phyloP scores from a whole-genome alignment of 2,113 vertebrate species.

The Lota lota region DNA sequence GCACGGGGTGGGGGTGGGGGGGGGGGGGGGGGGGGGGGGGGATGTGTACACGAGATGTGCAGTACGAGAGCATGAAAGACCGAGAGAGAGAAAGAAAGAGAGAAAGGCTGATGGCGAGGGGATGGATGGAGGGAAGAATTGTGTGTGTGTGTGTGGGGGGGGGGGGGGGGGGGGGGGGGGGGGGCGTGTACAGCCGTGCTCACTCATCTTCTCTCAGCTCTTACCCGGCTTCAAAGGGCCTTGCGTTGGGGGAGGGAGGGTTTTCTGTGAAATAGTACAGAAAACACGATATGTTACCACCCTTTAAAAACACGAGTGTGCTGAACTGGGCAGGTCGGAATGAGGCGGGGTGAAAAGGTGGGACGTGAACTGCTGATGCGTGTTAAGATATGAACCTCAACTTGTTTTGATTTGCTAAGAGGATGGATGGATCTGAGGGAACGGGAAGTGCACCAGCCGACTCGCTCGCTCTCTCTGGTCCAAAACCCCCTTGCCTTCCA shows the following conservation, averaged over 20 bases:
- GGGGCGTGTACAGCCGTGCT: neutral
- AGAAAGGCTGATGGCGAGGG: neutral
- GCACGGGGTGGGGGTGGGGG: no score
- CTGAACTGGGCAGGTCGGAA: neutral
- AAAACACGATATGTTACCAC: neutral
- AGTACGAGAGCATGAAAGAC: neutral
- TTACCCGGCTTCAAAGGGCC: neutral
- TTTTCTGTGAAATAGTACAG: neutral
- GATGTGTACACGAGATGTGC: neutral
- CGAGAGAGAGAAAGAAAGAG: neutral
- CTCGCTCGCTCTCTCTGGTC: no score
- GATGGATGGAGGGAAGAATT: neutral
- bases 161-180: no score
- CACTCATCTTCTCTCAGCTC: neutral
- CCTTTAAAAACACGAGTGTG: neutral
- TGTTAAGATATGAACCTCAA: no score
- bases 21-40: no score
- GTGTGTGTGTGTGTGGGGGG: no score
- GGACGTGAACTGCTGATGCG: no score
- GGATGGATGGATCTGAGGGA: no score
- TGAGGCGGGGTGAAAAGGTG: no score
- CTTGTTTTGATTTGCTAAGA: no score
- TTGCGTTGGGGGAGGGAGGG: neutral
- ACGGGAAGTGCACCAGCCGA: no score
- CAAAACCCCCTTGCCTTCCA: no score